Evolutionary conservation across 2,888 invertebrate species (phyloP), one percentile per base, ranked within the genome.

Genomic region (Parascotia fuliginaria): DNA sequence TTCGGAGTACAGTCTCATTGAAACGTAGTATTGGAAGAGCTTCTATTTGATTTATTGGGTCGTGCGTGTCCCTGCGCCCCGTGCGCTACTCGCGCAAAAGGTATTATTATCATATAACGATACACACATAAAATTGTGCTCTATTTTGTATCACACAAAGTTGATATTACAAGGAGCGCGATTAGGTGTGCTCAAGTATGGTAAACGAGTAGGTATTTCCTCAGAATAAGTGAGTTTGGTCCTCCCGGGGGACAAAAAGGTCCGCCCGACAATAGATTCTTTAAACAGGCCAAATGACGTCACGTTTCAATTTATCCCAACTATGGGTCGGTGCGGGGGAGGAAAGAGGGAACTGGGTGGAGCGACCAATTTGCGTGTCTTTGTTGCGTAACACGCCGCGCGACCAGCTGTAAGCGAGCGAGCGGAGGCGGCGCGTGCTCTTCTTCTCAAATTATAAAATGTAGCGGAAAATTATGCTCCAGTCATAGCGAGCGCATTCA

Each of bases 261-360:
- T 60, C 54, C 51, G 47, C 50, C 31, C 60, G 60, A 71, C 71
- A 73, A 70, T 71, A 61, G 60, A 60, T 69, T 71, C 69, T 72
- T 70, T 66, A 69, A 71, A 70, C 65, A 70, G 65, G 60, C 53
- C 70, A 59, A 55, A 60, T 74, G 71, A 71, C 65, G 73, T 72
- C 76, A 77, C 69, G 65, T 66, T 63, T 60, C 63, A 66, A 72
- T 73, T 67, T 71, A 63, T 60, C 54, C 54, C 55, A 42, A 45
- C 45, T 43, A 32, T 33, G 33, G 37, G 32, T 16, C 22, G 32
- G 34, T 46, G 46, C 19, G 12, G 33, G 9, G 1, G 40, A 14
- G 15, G 5, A 13, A 15, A 37, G 14, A 1, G 11, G 29, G 33
- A n/a, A n/a, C n/a, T n/a, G 42, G 29, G 2, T 24, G 14, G 31